Conservation (phyloP, 1,140 invertebrate species). For the Nomia melanderi region DNA sequence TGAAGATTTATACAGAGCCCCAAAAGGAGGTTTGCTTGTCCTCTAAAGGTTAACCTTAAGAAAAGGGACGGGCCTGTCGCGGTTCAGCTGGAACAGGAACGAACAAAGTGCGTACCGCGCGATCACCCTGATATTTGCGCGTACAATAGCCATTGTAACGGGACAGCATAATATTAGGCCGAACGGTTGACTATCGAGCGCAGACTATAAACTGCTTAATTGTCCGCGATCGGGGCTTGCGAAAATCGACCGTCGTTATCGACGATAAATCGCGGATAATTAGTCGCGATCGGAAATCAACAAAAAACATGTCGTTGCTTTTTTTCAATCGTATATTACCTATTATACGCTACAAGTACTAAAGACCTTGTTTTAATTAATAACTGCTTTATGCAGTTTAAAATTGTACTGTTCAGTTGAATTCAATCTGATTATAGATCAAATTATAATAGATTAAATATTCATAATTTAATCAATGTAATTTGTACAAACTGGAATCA, state of each 20-base stretch:
- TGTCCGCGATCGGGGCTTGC: neutral
- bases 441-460: too few species aligned
- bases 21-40: too few species aligned
- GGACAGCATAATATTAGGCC: neutral
- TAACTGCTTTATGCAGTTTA: too few species aligned
- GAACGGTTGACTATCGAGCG: neutral
- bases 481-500: too few species aligned
- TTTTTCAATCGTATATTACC: neutral
- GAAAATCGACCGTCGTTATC: neutral
- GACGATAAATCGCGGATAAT: too few species aligned
- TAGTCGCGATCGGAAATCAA: neutral
- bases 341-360: neutral
- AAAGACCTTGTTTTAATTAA: too few species aligned
- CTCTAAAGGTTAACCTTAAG: conserved; percentile 43
- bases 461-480: too few species aligned
- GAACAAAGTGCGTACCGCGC: neutral
- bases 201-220: neutral
- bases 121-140: conserved; percentile 8
- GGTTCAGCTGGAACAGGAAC: neutral
- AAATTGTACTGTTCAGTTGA: too few species aligned
- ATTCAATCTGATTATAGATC: too few species aligned
- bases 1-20: too few species aligned
- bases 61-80: conserved; percentile 28
- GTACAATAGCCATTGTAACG: neutral
- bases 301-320: neutral